Base-by-base conservation (phyloP, 23 tunicate species). In the Corella eumyota region DNA sequence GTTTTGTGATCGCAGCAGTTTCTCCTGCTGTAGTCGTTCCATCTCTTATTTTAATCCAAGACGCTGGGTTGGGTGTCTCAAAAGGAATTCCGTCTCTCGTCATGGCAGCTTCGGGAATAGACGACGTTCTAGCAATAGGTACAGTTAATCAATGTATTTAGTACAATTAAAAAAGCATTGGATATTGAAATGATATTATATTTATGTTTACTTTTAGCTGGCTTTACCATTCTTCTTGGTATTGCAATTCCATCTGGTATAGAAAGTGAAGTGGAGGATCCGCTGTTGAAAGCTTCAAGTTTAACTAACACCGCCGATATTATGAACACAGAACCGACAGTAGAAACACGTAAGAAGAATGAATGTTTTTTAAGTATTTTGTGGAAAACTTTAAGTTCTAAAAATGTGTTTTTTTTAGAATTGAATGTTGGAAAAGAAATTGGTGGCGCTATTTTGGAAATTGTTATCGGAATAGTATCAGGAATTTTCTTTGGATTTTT, bases 11-110 rank as follows among this genome's bases (percentile, higher is more conserved):
- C 27, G 83, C 94, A 4, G 94, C 94, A 2, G 94, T 84, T 25
- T 84, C 94, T 5, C 94, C 94, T 4, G 94, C 94, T 4, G 94
- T 84, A 5, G 94, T 84, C 22, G 63, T 84, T 34, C 94, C 94
- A 2, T 75, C 83, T 45, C 69, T 84, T 6, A 75, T 75, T 44
- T 36, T 75, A 23, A 47, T 84, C 26, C 83, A 84, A 56, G 63
- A 45, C 34, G 47, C 25, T 6, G 83, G 83, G 3, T 57, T 40
- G 6, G 94, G 94, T 25, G 67, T 68, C 11, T 61, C 65, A 2
- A 69, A 84, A 46, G 94, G 94, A 34, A 65, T 84, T 17, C 94
- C 94, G 1, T 72, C 94, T 20, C 47, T 84, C 30, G 94, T 84
- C 28, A 84, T 84, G 94, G 94, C 94, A 21, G 94, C 94, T 1